Conservation (phyloP, 2,797 vertebrate species). For the Hydrocynus forskahlii region DNA sequence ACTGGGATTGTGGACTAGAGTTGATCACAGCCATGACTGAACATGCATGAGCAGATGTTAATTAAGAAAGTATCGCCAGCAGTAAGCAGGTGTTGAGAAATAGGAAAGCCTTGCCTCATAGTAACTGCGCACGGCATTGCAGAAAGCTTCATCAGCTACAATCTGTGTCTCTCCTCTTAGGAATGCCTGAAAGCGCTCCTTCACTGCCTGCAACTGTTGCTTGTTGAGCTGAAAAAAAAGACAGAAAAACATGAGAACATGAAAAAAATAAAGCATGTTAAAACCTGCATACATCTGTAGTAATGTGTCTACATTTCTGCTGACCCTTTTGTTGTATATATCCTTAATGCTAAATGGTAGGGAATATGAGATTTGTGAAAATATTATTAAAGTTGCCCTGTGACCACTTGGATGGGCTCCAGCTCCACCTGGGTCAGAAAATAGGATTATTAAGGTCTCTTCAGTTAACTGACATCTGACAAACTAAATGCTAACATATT, state of each 20-base stretch:
- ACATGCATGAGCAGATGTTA: not conserved
- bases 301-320: not conserved
- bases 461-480: not conserved
- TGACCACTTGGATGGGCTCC: no score
- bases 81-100: not conserved
- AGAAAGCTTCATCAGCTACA: constrained; percentile 95
- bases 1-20: not conserved
- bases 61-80: not conserved
- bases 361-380: not conserved
- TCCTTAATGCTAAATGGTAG: not conserved
- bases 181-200: constrained; percentile 91
- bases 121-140: constrained; percentile 94
- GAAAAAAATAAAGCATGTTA: not conserved
- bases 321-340: not conserved
- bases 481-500: constrained; percentile 10
- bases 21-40: not conserved
- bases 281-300: not conserved
- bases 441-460: not conserved
- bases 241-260: not conserved
- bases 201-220: constrained; percentile 90
- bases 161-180: constrained; percentile 94
- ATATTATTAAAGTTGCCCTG: no score
- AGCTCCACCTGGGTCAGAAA: no score
- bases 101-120: constrained; percentile 82
- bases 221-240: constrained; percentile 86